phyloP scores from a whole-genome alignment of 2,888 invertebrate genomes.

The Apodemia duryi region DNA sequence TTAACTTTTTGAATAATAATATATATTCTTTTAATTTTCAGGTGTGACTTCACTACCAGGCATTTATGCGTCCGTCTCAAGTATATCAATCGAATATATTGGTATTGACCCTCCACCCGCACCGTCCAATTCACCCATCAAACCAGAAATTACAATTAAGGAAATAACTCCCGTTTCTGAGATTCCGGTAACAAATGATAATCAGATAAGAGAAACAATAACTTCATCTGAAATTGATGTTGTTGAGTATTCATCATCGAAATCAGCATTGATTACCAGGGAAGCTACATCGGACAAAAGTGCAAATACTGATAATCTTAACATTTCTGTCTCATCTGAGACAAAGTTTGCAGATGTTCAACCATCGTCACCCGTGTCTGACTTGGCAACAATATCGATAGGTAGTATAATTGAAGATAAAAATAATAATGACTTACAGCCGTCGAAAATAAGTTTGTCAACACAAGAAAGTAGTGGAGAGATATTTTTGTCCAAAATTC shows the following conservation, averaged over 20 bases:
- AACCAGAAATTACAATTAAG: conserved; percentile 75
- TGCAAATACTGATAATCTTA: conserved; percentile 34
- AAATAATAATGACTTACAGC: conserved; percentile 42
- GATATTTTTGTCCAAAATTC: conserved; percentile 50
- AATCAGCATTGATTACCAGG: conserved; percentile 63
- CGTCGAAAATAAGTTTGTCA: conserved; percentile 62
- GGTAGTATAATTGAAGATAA: conserved; percentile 37
- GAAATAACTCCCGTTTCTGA: conserved; percentile 80
- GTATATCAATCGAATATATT: conserved; percentile 38
- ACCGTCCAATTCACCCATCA: conserved; percentile 46
- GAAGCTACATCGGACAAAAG: conserved; percentile 63
- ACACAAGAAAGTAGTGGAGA: conserved; percentile 59
- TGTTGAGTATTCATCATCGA: conserved; percentile 62
- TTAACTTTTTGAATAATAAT: too few relatives aligned
- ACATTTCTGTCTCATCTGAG: conserved; percentile 46
- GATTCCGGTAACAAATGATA: conserved; percentile 64
- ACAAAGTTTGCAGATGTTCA: conserved; percentile 42
- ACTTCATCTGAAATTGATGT: conserved; percentile 60
- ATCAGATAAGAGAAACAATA: conserved; percentile 68
- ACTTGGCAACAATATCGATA: conserved; percentile 33
- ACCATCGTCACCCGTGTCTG: conserved; percentile 40
- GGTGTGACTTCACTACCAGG: conserved; percentile 61
- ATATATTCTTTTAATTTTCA: conserved; percentile 39
- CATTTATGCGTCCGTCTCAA: conserved; percentile 40
- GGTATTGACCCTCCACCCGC: conserved; percentile 38